Percentiles rank a stretch among this genome's conserved stretches.
These are phyloP conservation scores for Oncorhynchus kisutch DNA, from an alignment of 2,113 vertebrate species.

Conservation along the genomic window DNA sequence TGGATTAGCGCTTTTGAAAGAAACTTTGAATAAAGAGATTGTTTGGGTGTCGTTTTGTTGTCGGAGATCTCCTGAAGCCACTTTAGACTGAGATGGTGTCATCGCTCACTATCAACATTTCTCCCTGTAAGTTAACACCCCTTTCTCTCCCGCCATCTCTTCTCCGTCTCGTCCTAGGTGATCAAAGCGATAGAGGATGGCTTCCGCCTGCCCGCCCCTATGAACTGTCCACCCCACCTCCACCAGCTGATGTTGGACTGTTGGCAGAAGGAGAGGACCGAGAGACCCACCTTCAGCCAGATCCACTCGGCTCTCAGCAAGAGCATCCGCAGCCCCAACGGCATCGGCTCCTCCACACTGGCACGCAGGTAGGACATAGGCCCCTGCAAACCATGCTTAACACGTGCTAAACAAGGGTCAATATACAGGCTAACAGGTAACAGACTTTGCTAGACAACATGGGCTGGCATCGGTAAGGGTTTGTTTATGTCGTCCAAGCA, in stretches of 20 bases:
- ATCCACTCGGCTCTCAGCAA: constrained; percentile 88
- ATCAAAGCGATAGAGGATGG: constrained; percentile 95
- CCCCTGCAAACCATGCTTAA: too few relatives aligned
- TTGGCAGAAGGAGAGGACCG: constrained; percentile 91
- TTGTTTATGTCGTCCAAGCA: too few relatives aligned
- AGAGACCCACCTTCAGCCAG: constrained; percentile 90
- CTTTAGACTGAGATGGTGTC: not conserved
- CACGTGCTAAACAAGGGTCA: not conserved
- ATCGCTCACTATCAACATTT: not conserved
- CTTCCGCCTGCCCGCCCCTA: constrained; percentile 89
- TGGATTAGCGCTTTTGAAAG: too few relatives aligned
- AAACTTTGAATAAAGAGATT: too few relatives aligned
- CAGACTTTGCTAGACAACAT: not conserved
- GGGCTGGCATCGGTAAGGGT: too few relatives aligned
- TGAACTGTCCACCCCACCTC: constrained; percentile 82
- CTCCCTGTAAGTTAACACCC: too few relatives aligned
- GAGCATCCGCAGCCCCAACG: constrained; percentile 83
- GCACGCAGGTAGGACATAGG: constrained; percentile 73
- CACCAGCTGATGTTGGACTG: constrained; percentile 95
- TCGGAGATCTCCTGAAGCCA: too few relatives aligned
- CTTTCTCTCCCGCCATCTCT: not conserved
- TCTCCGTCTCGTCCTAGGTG: constrained; percentile 70
- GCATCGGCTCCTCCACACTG: constrained; percentile 68
- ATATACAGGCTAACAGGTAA: not conserved
- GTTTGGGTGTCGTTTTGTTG: too few relatives aligned